phyloP scores from a whole-genome alignment of 2,113 vertebrate genomes.

The Indicator maculatus region DNA sequence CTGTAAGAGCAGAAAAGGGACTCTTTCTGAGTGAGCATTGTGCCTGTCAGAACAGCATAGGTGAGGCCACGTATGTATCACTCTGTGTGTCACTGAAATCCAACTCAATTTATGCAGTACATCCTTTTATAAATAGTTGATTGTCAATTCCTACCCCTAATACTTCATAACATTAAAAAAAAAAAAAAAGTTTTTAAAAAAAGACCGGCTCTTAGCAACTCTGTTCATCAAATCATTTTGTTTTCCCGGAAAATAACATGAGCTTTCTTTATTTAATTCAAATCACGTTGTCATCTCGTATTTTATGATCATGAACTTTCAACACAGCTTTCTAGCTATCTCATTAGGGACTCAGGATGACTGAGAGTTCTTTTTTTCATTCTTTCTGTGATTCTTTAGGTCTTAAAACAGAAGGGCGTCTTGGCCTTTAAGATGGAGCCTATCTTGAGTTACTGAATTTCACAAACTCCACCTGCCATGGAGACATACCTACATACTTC shows the following conservation, averaged over 20 bases:
- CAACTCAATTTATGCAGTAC: not conserved
- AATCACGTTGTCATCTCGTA: not conserved
- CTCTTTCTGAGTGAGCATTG: not conserved
- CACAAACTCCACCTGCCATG: not conserved
- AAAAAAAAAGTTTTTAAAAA: accelerated
- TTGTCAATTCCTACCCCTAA: not conserved
- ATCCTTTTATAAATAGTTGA: not conserved
- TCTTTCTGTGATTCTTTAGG: not conserved
- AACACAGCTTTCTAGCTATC: not conserved
- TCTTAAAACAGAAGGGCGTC: not conserved
- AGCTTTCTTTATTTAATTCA: not conserved
- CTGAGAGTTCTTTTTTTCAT: not conserved
- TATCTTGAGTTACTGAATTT: not conserved
- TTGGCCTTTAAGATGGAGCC: not conserved
- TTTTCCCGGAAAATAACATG: not conserved
- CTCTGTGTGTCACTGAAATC: not conserved
- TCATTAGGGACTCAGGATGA: not conserved
- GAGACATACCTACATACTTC: not conserved
- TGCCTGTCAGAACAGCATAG: not conserved
- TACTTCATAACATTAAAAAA: not conserved
- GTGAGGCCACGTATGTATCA: not conserved
- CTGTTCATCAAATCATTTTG: not conserved
- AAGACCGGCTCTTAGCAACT: not conserved
- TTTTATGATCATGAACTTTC: not conserved
- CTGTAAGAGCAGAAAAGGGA: not conserved